Conservation (phyloP, 1,140 invertebrate genomes). For the Penaeus japonicus region DNA sequence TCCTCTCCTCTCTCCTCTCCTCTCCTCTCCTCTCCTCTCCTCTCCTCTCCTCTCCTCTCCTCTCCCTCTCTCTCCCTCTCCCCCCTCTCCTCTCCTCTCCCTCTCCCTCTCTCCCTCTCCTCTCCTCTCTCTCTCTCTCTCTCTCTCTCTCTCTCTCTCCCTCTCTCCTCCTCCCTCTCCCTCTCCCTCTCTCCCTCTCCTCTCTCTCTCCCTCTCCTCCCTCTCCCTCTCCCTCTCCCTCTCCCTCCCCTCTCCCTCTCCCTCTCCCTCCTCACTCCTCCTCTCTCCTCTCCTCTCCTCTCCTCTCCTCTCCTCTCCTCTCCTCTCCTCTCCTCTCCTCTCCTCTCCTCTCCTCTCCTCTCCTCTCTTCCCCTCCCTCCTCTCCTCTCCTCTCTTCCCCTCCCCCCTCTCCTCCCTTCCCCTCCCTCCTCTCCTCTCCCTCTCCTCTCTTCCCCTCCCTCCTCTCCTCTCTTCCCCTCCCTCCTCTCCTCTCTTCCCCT, state of each 20-base stretch:
- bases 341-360: neutral
- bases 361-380: neutral
- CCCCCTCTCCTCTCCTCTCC: neutral
- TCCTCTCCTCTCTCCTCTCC: neutral
- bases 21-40: neutral
- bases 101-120: neutral
- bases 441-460: neutral
- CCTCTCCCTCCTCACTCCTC: neutral
- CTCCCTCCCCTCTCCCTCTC: neutral
- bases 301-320: neutral
- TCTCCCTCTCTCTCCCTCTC: neutral
- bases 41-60: neutral
- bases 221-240: neutral
- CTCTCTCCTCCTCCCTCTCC: neutral
- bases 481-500: neutral
- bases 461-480: neutral
- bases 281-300: neutral
- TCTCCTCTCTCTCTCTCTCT: neutral
- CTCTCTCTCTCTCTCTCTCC: neutral
- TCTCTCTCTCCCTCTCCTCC: neutral
- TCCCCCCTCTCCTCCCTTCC: neutral
- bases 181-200: neutral
- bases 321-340: neutral
- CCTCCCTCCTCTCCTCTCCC: neutral
- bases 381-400: neutral